Evolutionary conservation across 2,888 invertebrate species (phyloP).

Genomic region (Euspilapteryx auroguttella): DNA sequence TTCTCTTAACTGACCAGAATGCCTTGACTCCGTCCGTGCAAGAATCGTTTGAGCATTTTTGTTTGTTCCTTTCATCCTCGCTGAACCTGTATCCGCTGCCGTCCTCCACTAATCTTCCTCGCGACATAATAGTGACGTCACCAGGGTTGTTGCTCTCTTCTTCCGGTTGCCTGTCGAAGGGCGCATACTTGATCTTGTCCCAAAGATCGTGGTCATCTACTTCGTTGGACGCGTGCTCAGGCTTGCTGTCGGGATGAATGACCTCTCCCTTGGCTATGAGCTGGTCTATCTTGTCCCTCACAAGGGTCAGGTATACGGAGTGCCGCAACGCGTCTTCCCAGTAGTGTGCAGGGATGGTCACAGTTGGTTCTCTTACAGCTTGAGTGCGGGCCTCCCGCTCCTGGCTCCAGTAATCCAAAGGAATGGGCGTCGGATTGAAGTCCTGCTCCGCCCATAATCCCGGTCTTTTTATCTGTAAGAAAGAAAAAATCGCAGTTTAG

Average conservation of each 20-base stretch:
- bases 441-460: constrained; percentile 11
- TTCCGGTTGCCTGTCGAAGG: constrained; percentile 30
- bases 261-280: constrained; percentile 37
- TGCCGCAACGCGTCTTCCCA: constrained; percentile 73
- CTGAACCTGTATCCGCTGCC: constrained; percentile 57
- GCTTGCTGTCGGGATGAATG: constrained; percentile 20
- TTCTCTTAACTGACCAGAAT: constrained; percentile 70
- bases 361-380: constrained; percentile 15
- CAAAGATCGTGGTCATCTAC: constrained; percentile 46
- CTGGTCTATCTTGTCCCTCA: constrained; percentile 56
- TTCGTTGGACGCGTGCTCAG: constrained; percentile 21
- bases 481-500: background rate
- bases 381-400: constrained; percentile 21
- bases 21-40: constrained; percentile 61
- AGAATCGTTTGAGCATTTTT: constrained; percentile 36
- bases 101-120: constrained; percentile 62
- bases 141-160: constrained; percentile 52
- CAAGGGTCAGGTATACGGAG: constrained; percentile 66
- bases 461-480: constrained; percentile 2
- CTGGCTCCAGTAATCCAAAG: constrained; percentile 31
- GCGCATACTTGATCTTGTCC: constrained; percentile 48
- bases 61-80: constrained; percentile 35
- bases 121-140: constrained; percentile 66
- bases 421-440: constrained; percentile 45
- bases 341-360: constrained; percentile 37